A percentile compares a stretch with the other conserved stretches of the same genome.
Evolutionary conservation across 2,113 vertebrate genomes (phyloP).

Genomic region (Ptyas mucosa): DNA sequence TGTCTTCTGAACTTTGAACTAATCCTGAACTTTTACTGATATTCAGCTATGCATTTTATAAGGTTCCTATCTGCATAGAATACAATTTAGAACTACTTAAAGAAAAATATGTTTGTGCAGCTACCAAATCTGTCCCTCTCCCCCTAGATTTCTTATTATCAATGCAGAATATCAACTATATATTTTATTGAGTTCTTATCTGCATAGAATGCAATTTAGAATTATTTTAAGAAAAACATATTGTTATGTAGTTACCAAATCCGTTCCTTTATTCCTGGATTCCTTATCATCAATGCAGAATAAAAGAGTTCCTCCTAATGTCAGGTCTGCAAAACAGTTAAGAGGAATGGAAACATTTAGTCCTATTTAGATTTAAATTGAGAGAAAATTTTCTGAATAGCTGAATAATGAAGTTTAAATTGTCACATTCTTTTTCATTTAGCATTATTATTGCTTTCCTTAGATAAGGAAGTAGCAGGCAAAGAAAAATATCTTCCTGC

Average conservation of each 20-base stretch:
- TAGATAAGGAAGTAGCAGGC: not conserved
- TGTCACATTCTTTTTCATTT: not conserved
- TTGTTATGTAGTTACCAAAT: slow-evolving; percentile 74
- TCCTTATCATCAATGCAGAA: slow-evolving; percentile 89
- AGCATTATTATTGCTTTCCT: not conserved
- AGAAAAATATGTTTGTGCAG: slow-evolving; percentile 36
- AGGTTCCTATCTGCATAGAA: not conserved
- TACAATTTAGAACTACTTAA: not conserved
- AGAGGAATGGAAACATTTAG: slow-evolving; percentile 27
- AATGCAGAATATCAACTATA: slow-evolving; percentile 74
- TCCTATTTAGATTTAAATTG: not conserved
- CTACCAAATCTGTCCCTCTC: slow-evolving; percentile 80
- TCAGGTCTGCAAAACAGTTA: slow-evolving; percentile 75
- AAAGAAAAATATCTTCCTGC: not conserved
- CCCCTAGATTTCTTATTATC: slow-evolving; percentile 85
- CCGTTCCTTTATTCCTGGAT: slow-evolving; percentile 77
- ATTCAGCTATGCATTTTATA: not conserved
- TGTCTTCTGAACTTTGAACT: not conserved
- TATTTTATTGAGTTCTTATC: not conserved
- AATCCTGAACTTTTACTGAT: not conserved
- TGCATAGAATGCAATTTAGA: not conserved
- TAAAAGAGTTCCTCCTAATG: slow-evolving; percentile 81
- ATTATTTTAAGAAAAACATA: not conserved
- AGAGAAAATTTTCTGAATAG: not conserved
- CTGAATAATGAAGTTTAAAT: not conserved